Percentiles rank a stretch among this genome's conserved stretches.
These are phyloP conservation scores for Pavo muticus DNA, from an alignment of 2,113 vertebrate genomes.

Conservation along the genomic window DNA sequence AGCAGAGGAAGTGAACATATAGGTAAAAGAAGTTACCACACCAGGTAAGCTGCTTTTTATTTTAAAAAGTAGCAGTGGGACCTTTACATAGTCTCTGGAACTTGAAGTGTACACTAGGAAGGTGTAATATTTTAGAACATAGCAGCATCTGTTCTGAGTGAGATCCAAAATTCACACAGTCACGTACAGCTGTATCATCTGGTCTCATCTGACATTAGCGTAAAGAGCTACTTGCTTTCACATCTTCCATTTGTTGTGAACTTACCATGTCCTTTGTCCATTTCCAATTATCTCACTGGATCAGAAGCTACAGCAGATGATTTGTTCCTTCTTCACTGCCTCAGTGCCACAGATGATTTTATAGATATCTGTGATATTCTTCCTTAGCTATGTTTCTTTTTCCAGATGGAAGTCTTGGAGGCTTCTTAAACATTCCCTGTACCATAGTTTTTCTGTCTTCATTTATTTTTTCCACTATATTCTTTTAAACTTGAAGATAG, in stretches of 20 bases:
- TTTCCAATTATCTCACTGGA: background rate
- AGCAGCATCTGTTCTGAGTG: background rate
- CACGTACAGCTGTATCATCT: background rate
- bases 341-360: background rate
- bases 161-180: background rate
- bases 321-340: background rate
- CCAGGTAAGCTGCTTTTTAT: constrained; percentile 44
- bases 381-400: background rate
- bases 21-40: background rate
- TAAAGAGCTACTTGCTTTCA: constrained; percentile 13
- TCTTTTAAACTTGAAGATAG: background rate
- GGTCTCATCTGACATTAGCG: background rate
- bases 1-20: background rate
- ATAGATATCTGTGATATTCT: background rate
- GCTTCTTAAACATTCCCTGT: background rate
- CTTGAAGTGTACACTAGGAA: background rate
- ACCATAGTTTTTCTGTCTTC: background rate
- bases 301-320: background rate
- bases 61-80: constrained; percentile 35
- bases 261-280: background rate
- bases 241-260: background rate
- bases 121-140: background rate
- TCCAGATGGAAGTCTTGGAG: background rate
- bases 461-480: background rate
- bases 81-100: background rate